Evolutionary conservation across 2,888 invertebrate genomes (phyloP).

Genomic region (Nephrotoma guestfalica): DNA sequence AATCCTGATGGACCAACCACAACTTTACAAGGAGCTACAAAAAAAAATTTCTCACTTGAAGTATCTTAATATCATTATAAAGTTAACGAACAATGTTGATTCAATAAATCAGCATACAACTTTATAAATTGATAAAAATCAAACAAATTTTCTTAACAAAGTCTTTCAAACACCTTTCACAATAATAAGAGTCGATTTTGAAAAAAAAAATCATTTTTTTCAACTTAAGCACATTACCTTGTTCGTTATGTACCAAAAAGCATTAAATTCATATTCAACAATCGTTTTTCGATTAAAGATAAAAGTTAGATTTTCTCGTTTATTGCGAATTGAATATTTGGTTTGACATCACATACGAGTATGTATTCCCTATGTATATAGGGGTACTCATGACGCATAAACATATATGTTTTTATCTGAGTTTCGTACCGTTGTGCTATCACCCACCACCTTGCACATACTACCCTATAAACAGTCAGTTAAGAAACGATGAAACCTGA

Average conservation of each 20-base stretch:
- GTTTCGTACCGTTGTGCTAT: background rate
- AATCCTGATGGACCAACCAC: no score
- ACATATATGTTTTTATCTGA: background rate
- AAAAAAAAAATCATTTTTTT: background rate
- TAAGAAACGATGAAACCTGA: background rate
- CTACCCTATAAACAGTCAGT: background rate
- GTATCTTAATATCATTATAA: no score
- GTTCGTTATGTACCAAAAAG: background rate
- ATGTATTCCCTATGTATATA: background rate
- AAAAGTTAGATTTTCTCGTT: background rate
- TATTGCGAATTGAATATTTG: background rate
- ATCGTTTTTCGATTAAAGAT: background rate
- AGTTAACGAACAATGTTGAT: no score
- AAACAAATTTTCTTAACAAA: background rate
- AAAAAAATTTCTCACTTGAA: no score
- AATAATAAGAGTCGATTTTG: background rate
- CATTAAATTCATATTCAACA: background rate
- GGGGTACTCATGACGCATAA: background rate
- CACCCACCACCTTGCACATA: background rate
- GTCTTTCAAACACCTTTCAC: background rate
- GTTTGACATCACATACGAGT: background rate
- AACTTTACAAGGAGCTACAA: no score
- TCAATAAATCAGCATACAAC: no score
- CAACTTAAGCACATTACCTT: background rate
- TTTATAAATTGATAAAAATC: background rate